Conservation (phyloP, 2,113 vertebrate genomes). For the Pangasianodon gigas region DNA sequence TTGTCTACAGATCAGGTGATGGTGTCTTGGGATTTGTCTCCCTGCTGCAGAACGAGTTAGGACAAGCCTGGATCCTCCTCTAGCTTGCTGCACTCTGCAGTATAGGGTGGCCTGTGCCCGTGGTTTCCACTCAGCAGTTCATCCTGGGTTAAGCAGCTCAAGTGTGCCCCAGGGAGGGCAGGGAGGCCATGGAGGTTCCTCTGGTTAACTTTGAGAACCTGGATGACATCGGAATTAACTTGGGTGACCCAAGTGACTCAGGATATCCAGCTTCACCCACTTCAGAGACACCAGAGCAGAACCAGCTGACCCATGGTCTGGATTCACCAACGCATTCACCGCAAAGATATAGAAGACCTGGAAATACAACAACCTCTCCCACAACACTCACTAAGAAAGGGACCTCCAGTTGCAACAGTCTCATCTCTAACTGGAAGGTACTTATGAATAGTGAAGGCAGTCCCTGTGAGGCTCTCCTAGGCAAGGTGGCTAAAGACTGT, state of each 20-base stretch:
- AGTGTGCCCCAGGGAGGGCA: slow-evolving; percentile 71
- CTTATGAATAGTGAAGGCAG: slow-evolving; percentile 80
- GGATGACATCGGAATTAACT: slow-evolving; percentile 81
- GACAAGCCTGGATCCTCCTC: slow-evolving; percentile 41
- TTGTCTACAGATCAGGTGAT: slow-evolving; percentile 58
- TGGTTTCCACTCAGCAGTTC: slow-evolving; percentile 51
- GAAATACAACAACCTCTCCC: slow-evolving; percentile 63
- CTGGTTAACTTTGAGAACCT: slow-evolving; percentile 90
- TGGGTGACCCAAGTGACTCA: slow-evolving; percentile 80
- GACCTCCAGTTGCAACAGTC: slow-evolving; percentile 78
- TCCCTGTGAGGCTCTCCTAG: slow-evolving; percentile 84
- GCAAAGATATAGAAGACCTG: slow-evolving; percentile 56
- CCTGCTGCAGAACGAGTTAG: slow-evolving; percentile 37
- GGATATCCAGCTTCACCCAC: slow-evolving; percentile 77
- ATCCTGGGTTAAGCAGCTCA: slow-evolving; percentile 66
- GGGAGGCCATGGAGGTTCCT: slow-evolving; percentile 86
- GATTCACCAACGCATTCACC: slow-evolving; percentile 66
- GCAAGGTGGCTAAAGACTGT: slow-evolving; percentile 79
- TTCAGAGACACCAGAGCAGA: slow-evolving; percentile 68
- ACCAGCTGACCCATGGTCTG: slow-evolving; percentile 60
- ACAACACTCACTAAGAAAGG: slow-evolving; percentile 72
- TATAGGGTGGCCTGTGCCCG: slow-evolving; percentile 54
- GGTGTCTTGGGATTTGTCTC: slow-evolving; percentile 44
- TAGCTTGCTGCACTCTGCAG: slow-evolving; percentile 19
- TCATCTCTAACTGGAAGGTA: slow-evolving; percentile 85